Evolutionary conservation across 2,113 vertebrate genomes (phyloP).

Genomic region (Lagopus muta): DNA sequence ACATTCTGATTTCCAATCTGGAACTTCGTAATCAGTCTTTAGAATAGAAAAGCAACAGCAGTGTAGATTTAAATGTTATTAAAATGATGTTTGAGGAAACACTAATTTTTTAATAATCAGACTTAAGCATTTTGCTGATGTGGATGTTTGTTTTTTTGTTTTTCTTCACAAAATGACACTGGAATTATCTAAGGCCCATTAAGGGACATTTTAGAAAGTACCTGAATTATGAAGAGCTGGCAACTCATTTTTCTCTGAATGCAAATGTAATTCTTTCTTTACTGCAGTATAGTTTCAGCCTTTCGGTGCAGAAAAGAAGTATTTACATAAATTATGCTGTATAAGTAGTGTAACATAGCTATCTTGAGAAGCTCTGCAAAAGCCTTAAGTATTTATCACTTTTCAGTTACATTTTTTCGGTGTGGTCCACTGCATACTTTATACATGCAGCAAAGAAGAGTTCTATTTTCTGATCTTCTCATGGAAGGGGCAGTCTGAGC

Average conservation of each 20-base stretch:
- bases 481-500: background rate
- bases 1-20: background rate
- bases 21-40: background rate
- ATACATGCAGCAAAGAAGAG: background rate
- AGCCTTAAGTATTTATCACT: background rate
- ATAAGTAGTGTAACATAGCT: background rate
- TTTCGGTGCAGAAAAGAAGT: background rate
- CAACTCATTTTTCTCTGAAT: background rate
- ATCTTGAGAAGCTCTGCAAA: background rate
- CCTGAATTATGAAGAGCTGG: background rate
- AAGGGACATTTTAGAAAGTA: background rate
- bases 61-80: background rate
- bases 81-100: background rate
- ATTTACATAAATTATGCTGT: background rate
- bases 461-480: background rate
- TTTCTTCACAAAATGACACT: too few species aligned
- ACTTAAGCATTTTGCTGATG: background rate
- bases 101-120: background rate
- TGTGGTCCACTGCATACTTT: background rate
- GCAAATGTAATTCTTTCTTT: background rate
- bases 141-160: too few species aligned
- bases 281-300: background rate
- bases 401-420: background rate
- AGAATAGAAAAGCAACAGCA: background rate
- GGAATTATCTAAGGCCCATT: background rate